Base-by-base conservation (phyloP, 2,113 vertebrate species). In the Rhinogobius similis region DNA sequence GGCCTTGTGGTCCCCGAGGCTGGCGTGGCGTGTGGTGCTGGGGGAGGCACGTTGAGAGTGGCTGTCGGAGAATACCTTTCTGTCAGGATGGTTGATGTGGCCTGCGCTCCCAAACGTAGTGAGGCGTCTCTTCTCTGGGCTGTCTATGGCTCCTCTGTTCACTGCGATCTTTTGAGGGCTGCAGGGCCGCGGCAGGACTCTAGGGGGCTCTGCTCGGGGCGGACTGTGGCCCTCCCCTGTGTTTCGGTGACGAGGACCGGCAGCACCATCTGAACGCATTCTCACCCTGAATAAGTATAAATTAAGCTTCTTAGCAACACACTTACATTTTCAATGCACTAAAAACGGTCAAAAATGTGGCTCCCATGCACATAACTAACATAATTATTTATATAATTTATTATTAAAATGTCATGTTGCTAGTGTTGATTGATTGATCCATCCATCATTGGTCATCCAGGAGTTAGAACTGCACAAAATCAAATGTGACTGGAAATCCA, bases 1-100 rank as follows among this genome's bases (percentile, higher is more conserved):
- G 63, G 96, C 91, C 85, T 98, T 99, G 93, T 98, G 97, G 91
- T 99, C 97, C 46, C 97, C 97, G 0, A 98, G 90, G 86, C 96
- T 98, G 78, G 96, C 95, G 83, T 99, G 98, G 13, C 97, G 93
- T 2, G 95, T 95, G 66, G 95, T 92, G 53, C 94, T 93, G 26
- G 94, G 94, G 18, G 94, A 92, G 0, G 96, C 91, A 59, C 96
- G 90, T 77, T 96, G 89, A 0, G 94, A 92, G 87, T 95, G 95
- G 64, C 94, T 94, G 29, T 98, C 95, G 0, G 91, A 79, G 62
- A 96, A 92, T 23, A 78, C 89, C 88, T 97, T 99, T 79, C 96
- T 94, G 82, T 98, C 96, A 0, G 95, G 94, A 89, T 95, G 96
- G 83, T 94, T 96, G 92, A 98, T 95, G 91, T 94, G 95, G 84